Base-by-base conservation (phyloP, 1,140 invertebrate species). In the Heliconius hewitsoni region DNA sequence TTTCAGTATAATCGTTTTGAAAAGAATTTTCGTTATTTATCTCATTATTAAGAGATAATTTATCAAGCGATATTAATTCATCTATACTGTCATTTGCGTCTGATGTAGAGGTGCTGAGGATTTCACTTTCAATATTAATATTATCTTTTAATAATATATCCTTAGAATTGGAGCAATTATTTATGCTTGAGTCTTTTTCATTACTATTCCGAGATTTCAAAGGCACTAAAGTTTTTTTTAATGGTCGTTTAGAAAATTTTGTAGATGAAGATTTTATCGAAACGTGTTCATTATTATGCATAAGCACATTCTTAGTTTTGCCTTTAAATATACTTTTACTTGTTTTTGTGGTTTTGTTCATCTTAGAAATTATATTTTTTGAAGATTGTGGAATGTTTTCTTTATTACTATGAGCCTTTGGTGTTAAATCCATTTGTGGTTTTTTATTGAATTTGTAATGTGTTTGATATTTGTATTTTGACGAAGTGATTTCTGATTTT, bases 341-440 rank as follows among this genome's bases (percentile, higher is more conserved):
- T 37, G 52, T 72, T 55, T 79, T 85, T 50, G 83, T 74, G 52
- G 37, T 78, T 70, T 86, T 57, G 55, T 75, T 80, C 39, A 78
- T 82, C 77, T 70, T 60, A 78, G 70, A 73, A 13, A 74, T 66
- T 74, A 34, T 18, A 83, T 85, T 86, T 80, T 82, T 82, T 39
- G 86, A 88, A 19, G 85, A 81, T 76, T 86, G 82, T 71, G 90
- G 87, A 23, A 89, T 66, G 66, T 91, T 93, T 86, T 93, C 91
- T 84, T 91, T 92, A 78, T 93, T 86, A 73, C 84, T 83, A 74
- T 66, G 60, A 66, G 60, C 23, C 23, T 66, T 66, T 66, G 60
- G 60, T 27, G 60, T 66, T n/a, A 66, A 9, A 9, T 66, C 27
- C 13, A 66, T 13, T 11, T 27, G 60, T 66, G 19, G 3, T 30